Evolutionary conservation across 2,113 vertebrate species (phyloP).

Genomic region (Sphaerodactylus townsendi): DNA sequence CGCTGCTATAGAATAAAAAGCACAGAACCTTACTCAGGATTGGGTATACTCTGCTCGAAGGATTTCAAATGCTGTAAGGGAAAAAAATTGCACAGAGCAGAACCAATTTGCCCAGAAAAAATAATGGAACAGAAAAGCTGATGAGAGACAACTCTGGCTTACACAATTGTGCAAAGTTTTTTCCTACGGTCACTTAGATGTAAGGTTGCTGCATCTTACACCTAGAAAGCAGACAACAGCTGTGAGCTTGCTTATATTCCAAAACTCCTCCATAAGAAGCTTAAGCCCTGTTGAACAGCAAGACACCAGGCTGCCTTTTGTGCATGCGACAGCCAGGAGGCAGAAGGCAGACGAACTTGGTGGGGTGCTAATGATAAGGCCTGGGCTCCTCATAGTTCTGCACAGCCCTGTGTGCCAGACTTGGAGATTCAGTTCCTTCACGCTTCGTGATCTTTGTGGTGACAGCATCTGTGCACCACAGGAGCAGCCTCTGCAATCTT

Average conservation of each 20-base stretch:
- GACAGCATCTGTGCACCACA: not conserved
- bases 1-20: not conserved
- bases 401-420: not conserved
- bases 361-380: not conserved
- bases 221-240: not conserved
- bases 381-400: not conserved
- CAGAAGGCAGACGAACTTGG: not conserved
- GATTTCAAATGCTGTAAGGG: not conserved
- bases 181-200: not conserved
- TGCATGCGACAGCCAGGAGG: not conserved
- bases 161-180: not conserved
- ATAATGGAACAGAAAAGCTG: not conserved
- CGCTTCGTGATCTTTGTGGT: not conserved
- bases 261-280: not conserved
- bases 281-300: not conserved
- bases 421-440: not conserved
- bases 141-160: not conserved
- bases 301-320: not conserved
- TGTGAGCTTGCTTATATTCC: not conserved
- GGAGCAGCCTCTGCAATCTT: not conserved
- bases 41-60: not conserved
- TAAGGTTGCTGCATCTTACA: not conserved
- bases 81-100: not conserved
- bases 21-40: not conserved
- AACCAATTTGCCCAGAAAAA: not conserved